These are phyloP conservation scores for Synanthedon tipuliformis DNA, from an alignment of 2,888 invertebrate species.

Conservation along the genomic window DNA sequence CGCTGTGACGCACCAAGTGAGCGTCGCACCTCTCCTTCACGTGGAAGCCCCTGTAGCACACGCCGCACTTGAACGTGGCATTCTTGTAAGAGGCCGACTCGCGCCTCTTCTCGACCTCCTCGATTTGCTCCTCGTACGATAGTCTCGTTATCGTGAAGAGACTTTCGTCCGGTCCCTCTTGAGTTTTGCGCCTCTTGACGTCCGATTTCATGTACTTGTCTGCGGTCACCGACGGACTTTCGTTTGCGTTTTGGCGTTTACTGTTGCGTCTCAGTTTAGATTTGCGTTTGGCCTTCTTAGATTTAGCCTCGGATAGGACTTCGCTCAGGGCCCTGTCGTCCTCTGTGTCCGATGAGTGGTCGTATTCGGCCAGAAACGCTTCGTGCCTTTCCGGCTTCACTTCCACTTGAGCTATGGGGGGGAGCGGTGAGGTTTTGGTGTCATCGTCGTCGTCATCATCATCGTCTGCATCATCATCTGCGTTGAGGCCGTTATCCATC, in stretches of 20 bases:
- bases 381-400: slow-evolving; percentile 30
- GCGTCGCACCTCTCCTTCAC: slow-evolving; percentile 40
- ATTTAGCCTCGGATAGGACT: background rate
- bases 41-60: slow-evolving; percentile 45
- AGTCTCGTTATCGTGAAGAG: slow-evolving; percentile 38
- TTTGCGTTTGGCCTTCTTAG: slow-evolving; percentile 5
- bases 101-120: slow-evolving; percentile 38
- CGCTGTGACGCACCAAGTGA: slow-evolving; percentile 43
- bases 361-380: slow-evolving; percentile 38
- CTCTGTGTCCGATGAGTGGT: slow-evolving; percentile 27
- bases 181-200: slow-evolving; percentile 34
- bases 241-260: slow-evolving; percentile 16
- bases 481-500: too few species aligned
- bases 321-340: slow-evolving; percentile 3
- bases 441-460: background rate
- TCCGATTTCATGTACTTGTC: slow-evolving; percentile 46
- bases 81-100: slow-evolving; percentile 25
- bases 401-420: slow-evolving; percentile 17
- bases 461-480: background rate
- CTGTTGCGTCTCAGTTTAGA: slow-evolving; percentile 10
- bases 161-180: slow-evolving; percentile 36
- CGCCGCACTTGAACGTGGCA: slow-evolving; percentile 36
- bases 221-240: slow-evolving; percentile 24
- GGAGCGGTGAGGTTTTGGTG: slow-evolving; percentile 4
- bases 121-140: slow-evolving; percentile 48